A percentile compares a stretch with the other conserved stretches of the same genome.
These are phyloP conservation scores for Drosophila navojoa DNA, from an alignment of 1,140 invertebrate genomes.

Conservation along the genomic window DNA sequence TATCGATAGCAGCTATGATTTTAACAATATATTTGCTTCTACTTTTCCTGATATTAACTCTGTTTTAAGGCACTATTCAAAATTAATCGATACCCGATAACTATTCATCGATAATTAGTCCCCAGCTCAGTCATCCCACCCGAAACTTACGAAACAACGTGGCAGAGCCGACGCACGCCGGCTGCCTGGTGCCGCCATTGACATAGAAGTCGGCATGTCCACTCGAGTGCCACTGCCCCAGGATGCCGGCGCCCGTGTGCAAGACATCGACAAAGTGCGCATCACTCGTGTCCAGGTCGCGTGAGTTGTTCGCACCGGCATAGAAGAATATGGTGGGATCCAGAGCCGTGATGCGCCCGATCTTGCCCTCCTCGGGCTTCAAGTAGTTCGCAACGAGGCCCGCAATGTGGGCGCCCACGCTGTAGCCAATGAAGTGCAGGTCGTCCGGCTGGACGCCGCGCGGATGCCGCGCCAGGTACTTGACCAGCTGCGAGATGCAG, in stretches of 20 bases:
- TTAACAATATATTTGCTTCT: too few species aligned
- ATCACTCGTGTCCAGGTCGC: conserved; percentile 92
- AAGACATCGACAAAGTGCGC: conserved; percentile 94
- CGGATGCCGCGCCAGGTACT: conserved; percentile 91
- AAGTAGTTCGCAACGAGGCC: conserved; percentile 92
- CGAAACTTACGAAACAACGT: conserved; percentile 90
- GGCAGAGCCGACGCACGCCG: conserved; percentile 90
- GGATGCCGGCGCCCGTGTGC: conserved; percentile 93
- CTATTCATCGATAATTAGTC: not conserved
- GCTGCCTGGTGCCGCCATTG: conserved; percentile 94
- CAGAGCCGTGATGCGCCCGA: conserved; percentile 92
- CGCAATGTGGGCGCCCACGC: conserved; percentile 93
- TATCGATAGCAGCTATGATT: too few species aligned
- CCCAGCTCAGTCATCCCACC: too few species aligned
- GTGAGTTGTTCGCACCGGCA: conserved; percentile 90
- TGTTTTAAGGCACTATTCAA: too few species aligned
- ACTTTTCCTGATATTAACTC: too few species aligned
- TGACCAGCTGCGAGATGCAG: conserved; percentile 92
- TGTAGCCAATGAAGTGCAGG: conserved; percentile 92
- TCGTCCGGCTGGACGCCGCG: conserved; percentile 89
- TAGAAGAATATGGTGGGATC: conserved; percentile 93
- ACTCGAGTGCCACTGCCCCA: conserved; percentile 93
- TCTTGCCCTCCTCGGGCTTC: conserved; percentile 86
- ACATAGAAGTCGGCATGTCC: conserved; percentile 96
- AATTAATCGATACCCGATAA: not conserved